Evolutionary conservation across 2,113 vertebrate genomes (phyloP), one percentile per base, ranked within the genome.

Genomic region (Anseranas semipalmata): DNA sequence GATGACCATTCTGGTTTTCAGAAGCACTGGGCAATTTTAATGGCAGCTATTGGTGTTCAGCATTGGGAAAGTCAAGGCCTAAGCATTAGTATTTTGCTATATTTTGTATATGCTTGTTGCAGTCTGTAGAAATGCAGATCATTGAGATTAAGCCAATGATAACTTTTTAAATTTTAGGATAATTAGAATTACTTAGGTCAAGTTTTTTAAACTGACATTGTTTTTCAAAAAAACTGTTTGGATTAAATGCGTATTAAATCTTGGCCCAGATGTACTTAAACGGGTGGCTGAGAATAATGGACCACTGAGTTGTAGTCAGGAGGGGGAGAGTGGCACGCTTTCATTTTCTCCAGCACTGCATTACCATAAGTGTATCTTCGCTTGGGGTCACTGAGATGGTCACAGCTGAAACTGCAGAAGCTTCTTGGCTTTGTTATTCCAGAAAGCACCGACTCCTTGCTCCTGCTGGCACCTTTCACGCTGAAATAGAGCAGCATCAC

Each of bases 281-380:
- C 6, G 0, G 97, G 97, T 2, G 97, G 97, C 41, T 98, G 97
- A 33, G 98, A 97, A 79, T 98, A 98, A 10, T 98, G 95, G 59
- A 98, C 85, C 27, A 97, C 96, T 1, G 98, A 98, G 87, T 98
- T 98, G 95, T 98, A 98, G 92, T 98, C 97, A 2, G 98, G 97
- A 52, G 97, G 97, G 4, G 97, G 97, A 12, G 95, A 91, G 30
- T 74, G 95, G 81, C 93, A 97, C 0, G 16, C 33, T 8, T 50
- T 94, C 90, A 90, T 97, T 92, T 91, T 94, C 60, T 97, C 98
- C 95, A 97, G 91, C 53, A 90, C 84, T 0, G 30, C 27, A 6
- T 94, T 94, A 35, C 97, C 96, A 0, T 35, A 93, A 0, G 93
- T 93, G 4, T 97, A 59, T 50, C 96, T 83, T 73, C 10, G 28